phyloP scores from a whole-genome alignment of 2,797 vertebrate species.

The Sebastes kiyomatsui region DNA sequence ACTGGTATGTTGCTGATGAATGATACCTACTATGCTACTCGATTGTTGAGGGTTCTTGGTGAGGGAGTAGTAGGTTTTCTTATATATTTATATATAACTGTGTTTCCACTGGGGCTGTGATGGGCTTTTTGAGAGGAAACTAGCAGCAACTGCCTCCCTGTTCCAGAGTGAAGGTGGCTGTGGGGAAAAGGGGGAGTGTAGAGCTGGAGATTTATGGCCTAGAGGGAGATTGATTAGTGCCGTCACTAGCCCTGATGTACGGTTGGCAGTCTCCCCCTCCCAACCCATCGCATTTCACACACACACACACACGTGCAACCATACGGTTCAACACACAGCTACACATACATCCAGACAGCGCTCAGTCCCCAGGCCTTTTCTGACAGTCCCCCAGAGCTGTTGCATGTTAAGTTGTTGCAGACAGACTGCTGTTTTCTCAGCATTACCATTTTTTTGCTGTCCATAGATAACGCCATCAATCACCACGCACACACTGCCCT shows the following conservation, averaged over 20 bases:
- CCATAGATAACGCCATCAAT: conserved; percentile 83
- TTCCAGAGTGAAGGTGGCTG: conserved; percentile 72
- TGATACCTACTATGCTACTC: conserved; percentile 57
- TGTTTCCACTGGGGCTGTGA: conserved; percentile 25
- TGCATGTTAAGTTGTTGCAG: conserved; percentile 78
- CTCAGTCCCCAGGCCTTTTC: conserved; percentile 70
- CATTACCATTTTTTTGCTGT: conserved; percentile 72
- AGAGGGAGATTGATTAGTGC: conserved; percentile 87
- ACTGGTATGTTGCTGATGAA: conserved; percentile 71
- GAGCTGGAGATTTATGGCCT: conserved; percentile 83
- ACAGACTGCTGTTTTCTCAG: conserved; percentile 79
- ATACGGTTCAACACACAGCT: conserved; percentile 60
- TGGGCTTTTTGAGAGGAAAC: conserved; percentile 70
- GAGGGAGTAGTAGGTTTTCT: conserved; percentile 27
- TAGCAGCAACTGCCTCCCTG: conserved; percentile 65
- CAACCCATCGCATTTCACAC: conserved; percentile 69
- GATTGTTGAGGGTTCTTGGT: conserved; percentile 47
- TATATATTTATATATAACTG: conserved; percentile 11
- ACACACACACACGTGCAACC: conserved; percentile 43
- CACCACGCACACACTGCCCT: conserved; percentile 65
- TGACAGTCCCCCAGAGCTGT: conserved; percentile 78
- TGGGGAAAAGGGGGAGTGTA: conserved; percentile 57
- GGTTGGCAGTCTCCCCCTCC: conserved; percentile 81
- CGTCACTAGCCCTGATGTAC: conserved; percentile 84
- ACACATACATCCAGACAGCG: conserved; percentile 67